A percentile compares a stretch with the other conserved stretches of the same genome.
These are phyloP conservation scores for Cossypha caffra DNA, from an alignment of 2,797 vertebrate species.

Conservation along the genomic window DNA sequence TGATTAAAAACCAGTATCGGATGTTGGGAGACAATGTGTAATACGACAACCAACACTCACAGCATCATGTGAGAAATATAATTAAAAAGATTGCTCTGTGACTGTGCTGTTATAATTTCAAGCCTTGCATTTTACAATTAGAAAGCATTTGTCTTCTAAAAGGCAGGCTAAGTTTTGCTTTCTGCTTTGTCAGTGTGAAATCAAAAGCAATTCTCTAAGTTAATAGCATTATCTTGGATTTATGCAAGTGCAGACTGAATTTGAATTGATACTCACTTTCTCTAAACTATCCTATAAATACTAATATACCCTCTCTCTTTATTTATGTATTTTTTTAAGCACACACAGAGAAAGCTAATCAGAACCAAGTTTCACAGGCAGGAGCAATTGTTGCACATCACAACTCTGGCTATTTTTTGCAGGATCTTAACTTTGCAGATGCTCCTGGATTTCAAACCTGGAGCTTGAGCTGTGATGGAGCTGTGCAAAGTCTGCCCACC, in stretches of 20 bases:
- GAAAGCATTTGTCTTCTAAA: conserved; percentile 2
- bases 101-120: neutral
- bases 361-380: neutral
- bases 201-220: neutral
- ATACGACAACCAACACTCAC: conserved; percentile 26
- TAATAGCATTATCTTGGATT: neutral
- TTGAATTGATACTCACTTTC: neutral
- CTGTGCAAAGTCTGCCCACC: conserved; percentile 34
- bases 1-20: conserved; percentile 13
- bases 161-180: neutral
- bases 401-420: neutral
- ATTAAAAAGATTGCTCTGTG: neutral
- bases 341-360: neutral
- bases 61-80: neutral
- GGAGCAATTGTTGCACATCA: neutral
- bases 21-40: conserved; percentile 1
- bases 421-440: conserved; percentile 36
- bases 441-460: neutral
- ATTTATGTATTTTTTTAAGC: neutral
- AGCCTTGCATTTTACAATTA: neutral
- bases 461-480: neutral
- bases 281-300: neutral
- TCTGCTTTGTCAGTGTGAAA: conserved; percentile 4
- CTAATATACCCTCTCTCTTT: neutral
- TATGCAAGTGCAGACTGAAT: neutral